A percentile compares a stretch with the other conserved stretches of the same genome.
These are phyloP conservation scores for Himalopsyche phryganea DNA, from an alignment of 1,140 invertebrate species.

Conservation along the genomic window DNA sequence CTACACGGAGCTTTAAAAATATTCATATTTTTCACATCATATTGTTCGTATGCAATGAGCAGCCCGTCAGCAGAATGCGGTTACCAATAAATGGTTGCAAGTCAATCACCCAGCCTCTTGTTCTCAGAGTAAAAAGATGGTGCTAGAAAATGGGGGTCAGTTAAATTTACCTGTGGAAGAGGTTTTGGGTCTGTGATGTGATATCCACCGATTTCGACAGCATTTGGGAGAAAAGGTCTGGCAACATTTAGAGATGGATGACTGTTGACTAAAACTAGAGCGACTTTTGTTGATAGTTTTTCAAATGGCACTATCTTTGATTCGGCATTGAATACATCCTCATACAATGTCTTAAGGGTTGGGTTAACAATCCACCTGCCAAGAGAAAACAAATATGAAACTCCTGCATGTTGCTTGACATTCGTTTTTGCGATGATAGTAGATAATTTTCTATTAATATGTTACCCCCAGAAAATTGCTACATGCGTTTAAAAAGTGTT, in stretches of 20 bases:
- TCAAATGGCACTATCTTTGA: constrained; percentile 15
- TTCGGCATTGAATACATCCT: constrained; percentile 22
- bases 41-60: too few species aligned
- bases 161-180: constrained; percentile 20
- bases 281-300: constrained; percentile 17
- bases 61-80: too few species aligned
- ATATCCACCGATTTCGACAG: constrained; percentile 28
- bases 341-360: constrained; percentile 10
- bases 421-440: constrained; percentile 6
- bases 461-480: constrained; percentile 4
- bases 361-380: constrained; percentile 10
- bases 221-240: constrained; percentile 22
- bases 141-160: too few species aligned
- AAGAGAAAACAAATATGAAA: neutral
- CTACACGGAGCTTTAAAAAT: too few species aligned
- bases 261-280: constrained; percentile 15
- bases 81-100: too few species aligned
- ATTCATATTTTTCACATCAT: too few species aligned
- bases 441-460: constrained; percentile 5
- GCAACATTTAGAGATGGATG: constrained; percentile 24
- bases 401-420: constrained; percentile 12
- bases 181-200: constrained; percentile 23
- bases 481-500: too few species aligned
- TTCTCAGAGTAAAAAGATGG: too few species aligned
- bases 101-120: too few species aligned